These are phyloP conservation scores for Pelmatolapia mariae DNA, from an alignment of 2,113 vertebrate species.

Conservation along the genomic window DNA sequence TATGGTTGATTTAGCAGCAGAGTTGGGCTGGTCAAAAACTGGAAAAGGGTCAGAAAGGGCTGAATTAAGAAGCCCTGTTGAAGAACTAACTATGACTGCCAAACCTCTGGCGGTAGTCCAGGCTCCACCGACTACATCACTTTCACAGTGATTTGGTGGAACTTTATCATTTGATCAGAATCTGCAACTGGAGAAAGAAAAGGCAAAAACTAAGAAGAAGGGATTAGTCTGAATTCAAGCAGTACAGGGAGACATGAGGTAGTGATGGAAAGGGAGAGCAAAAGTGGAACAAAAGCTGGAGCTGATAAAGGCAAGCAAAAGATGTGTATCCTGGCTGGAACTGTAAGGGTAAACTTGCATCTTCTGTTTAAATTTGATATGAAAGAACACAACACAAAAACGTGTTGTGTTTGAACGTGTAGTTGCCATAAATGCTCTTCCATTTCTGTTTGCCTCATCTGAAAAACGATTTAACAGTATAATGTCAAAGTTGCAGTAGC, in stretches of 20 bases:
- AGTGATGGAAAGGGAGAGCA: background rate
- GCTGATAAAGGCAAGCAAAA: background rate
- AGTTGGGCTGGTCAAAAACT: background rate
- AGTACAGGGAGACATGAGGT: background rate
- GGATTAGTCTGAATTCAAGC: background rate
- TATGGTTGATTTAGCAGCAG: background rate
- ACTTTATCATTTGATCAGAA: background rate
- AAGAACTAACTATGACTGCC: background rate
- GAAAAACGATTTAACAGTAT: background rate
- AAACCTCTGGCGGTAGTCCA: background rate
- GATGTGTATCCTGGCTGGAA: background rate
- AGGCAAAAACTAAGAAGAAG: background rate
- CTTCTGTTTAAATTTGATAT: background rate
- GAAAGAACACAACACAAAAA: background rate
- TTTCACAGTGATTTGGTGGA: background rate
- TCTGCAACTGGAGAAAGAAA: background rate
- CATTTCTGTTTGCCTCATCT: background rate
- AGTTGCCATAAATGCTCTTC: background rate
- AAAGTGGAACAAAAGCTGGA: background rate
- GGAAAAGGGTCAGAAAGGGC: background rate
- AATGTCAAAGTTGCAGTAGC: background rate
- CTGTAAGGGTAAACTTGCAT: background rate
- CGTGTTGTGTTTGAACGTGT: background rate
- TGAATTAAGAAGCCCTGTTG: background rate
- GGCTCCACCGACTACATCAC: background rate